These are phyloP conservation scores for Seriola quinqueradiata DNA, from an alignment of 2,113 vertebrate species.

Conservation along the genomic window DNA sequence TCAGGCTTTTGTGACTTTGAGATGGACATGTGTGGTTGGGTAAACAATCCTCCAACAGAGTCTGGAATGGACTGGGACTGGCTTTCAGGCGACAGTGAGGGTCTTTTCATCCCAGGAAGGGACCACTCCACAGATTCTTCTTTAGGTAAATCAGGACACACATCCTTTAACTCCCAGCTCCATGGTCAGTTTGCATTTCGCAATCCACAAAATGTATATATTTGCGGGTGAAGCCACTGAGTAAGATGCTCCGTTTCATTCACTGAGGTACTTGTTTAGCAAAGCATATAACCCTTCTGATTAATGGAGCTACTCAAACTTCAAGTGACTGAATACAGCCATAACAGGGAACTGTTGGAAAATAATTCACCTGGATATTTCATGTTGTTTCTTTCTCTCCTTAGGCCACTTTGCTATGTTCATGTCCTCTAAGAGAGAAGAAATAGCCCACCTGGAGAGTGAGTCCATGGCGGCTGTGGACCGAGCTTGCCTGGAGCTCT, in stretches of 20 bases:
- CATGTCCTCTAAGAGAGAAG: fast-evolving
- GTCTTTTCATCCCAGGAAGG: fast-evolving
- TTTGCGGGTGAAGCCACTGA: neutral
- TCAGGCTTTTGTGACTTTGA: constrained; percentile 87
- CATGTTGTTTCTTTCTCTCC: constrained; percentile 1
- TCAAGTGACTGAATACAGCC: neutral
- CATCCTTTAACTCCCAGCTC: neutral
- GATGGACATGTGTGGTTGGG: constrained; percentile 83
- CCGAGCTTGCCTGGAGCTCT: constrained; percentile 80
- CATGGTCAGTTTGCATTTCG: neutral
- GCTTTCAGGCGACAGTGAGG: constrained; percentile 65
- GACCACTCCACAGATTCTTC: constrained; percentile 81
- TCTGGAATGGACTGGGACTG: constrained; percentile 80
- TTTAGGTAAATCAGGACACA: constrained; percentile 66
- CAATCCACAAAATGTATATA: neutral
- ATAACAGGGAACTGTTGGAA: neutral
- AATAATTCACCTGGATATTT: neutral
- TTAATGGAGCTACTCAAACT: neutral
- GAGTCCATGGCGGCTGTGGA: constrained; percentile 75
- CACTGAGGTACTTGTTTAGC: neutral
- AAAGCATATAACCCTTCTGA: neutral
- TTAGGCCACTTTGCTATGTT: constrained; percentile 82
- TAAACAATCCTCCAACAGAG: constrained; percentile 66
- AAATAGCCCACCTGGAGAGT: constrained; percentile 74
- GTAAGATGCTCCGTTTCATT: neutral